Evolutionary conservation across 2,797 vertebrate species (phyloP).

Genomic region (Danio albolineatus): DNA sequence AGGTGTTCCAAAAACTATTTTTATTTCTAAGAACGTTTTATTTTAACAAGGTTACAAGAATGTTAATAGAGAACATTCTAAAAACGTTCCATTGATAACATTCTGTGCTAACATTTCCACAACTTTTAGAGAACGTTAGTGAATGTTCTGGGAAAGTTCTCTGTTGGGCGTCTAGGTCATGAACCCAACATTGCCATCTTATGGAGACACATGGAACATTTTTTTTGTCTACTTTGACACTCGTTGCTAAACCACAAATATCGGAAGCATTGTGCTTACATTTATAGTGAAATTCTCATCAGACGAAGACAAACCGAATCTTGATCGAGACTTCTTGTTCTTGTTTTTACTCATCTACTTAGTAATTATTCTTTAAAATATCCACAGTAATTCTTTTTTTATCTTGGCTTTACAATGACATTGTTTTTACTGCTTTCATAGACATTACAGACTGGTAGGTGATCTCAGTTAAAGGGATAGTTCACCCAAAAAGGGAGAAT

Average conservation of each 20-base stretch:
- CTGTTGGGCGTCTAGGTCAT: too few relatives aligned
- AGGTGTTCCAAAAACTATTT: too few relatives aligned
- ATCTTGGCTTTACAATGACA: neutral
- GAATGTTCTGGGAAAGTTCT: too few relatives aligned
- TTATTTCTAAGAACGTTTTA: too few relatives aligned
- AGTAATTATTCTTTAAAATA: neutral
- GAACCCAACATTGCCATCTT: constrained; percentile 10
- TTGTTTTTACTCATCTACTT: neutral
- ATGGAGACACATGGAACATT: neutral
- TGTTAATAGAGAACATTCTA: too few relatives aligned
- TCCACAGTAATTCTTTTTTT: neutral
- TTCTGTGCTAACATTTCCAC: too few relatives aligned
- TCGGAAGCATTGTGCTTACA: neutral
- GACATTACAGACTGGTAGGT: neutral
- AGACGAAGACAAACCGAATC: neutral
- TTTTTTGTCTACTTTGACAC: neutral
- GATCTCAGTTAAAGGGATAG: neutral
- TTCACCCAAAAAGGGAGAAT: too few relatives aligned
- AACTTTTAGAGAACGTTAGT: too few relatives aligned
- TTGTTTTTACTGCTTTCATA: neutral
- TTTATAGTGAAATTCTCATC: neutral
- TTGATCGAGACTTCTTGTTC: neutral
- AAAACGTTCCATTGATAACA: too few relatives aligned
- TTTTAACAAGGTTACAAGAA: too few relatives aligned
- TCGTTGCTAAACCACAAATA: neutral